Percentiles rank a stretch among this genome's conserved stretches.
Conservation (phyloP, 2,113 vertebrate species). For the Zosterops borbonicus region DNA sequence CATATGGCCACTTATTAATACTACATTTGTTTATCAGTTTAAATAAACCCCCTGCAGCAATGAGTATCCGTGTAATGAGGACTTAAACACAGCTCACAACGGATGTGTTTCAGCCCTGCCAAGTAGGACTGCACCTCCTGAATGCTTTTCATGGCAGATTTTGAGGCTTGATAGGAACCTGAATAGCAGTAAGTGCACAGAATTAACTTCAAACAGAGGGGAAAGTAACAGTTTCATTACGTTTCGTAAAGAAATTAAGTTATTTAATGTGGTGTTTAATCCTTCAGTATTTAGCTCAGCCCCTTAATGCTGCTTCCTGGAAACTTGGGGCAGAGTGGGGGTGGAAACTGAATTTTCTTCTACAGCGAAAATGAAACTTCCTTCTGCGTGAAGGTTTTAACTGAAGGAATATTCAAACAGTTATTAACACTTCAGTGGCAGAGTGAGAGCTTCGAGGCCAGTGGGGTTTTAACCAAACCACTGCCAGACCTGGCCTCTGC, state of each 20-base stretch:
- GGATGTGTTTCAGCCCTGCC: not conserved
- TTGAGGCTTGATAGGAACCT: not conserved
- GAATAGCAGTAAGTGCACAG: not conserved
- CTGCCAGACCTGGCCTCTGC: not conserved
- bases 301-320: not conserved
- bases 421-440: not conserved
- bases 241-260: not conserved
- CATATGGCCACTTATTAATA: constrained; percentile 41
- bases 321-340: not conserved
- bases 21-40: constrained; percentile 14
- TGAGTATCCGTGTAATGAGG: not conserved
- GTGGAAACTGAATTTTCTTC: not conserved
- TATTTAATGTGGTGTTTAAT: not conserved
- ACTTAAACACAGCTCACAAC: not conserved
- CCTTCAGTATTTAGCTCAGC: not conserved
- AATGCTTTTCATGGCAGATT: not conserved
- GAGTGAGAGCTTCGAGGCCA: rapidly evolving
- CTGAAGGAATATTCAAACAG: not conserved
- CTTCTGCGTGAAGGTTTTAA: not conserved
- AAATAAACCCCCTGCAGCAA: not conserved
- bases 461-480: not conserved
- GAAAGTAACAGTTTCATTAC: not conserved
- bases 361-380: not conserved
- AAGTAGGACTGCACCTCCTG: not conserved
- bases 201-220: not conserved